phyloP scores from a whole-genome alignment of 2,888 invertebrate genomes.

The Hemithea aestivaria region DNA sequence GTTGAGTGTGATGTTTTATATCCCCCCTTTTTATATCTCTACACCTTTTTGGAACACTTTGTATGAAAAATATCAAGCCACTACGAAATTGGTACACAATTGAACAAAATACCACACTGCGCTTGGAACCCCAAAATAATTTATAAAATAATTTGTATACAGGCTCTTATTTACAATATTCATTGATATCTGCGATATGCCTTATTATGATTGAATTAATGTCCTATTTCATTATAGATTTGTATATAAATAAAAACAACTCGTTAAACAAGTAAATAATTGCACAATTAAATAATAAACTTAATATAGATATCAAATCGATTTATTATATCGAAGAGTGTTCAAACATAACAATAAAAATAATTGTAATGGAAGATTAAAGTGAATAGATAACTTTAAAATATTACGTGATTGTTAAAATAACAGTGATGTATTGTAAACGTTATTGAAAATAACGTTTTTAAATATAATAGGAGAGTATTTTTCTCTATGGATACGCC shows the following conservation, averaged over 20 bases:
- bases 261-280: constrained; percentile 54
- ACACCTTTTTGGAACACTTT: too few species aligned
- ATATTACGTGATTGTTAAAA: constrained; percentile 35
- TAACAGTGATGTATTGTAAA: constrained; percentile 46
- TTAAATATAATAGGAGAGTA: constrained; percentile 27
- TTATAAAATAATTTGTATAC: constrained; percentile 58
- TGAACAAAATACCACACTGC: constrained; percentile 35
- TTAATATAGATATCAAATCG: too few species aligned
- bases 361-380: constrained; percentile 34
- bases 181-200: constrained; percentile 62
- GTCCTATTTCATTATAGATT: constrained; percentile 51
- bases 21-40: too few species aligned
- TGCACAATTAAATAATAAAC: constrained; percentile 61
- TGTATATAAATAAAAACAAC: constrained; percentile 70
- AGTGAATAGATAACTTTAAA: constrained; percentile 61
- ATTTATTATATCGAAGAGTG: too few species aligned
- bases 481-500: constrained; percentile 27
- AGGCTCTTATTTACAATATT: constrained; percentile 59
- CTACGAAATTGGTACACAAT: constrained; percentile 25
- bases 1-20: too few species aligned
- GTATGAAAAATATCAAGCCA: constrained; percentile 38
- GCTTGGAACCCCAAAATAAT: constrained; percentile 45
- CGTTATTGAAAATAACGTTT: constrained; percentile 22
- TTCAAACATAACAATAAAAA: constrained; percentile 73
- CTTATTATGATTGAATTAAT: constrained; percentile 58